phyloP scores from a whole-genome alignment of 2,797 vertebrate genomes.

The Mareca penelope region DNA sequence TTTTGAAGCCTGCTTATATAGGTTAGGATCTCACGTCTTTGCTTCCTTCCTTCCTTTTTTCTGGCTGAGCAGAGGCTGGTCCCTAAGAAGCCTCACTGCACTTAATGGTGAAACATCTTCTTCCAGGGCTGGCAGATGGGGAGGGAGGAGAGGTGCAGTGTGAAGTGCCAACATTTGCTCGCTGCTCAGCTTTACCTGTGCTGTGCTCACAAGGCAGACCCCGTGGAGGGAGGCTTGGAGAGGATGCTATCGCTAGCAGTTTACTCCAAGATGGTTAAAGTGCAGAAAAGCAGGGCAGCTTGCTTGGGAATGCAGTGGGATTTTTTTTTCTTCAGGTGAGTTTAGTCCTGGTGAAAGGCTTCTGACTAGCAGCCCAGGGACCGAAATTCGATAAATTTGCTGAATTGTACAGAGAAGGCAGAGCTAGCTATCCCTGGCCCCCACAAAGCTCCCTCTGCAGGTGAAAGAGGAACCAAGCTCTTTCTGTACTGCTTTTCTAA shows the following conservation, averaged over 20 bases:
- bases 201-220: not conserved
- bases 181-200: not conserved
- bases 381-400: not conserved
- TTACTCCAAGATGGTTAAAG: not conserved
- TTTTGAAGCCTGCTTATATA: not conserved
- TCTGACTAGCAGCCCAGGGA: not conserved
- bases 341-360: not conserved
- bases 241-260: not conserved
- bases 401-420: not conserved
- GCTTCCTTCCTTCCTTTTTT: not conserved
- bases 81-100: not conserved
- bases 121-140: not conserved
- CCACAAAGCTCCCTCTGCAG: constrained; percentile 30
- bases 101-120: not conserved
- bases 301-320: not conserved
- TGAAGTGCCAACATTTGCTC: not conserved
- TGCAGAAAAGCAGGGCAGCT: not conserved
- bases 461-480: not conserved
- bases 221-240: not conserved
- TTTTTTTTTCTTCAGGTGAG: not conserved
- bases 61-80: not conserved
- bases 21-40: not conserved
- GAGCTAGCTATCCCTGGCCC: not conserved
- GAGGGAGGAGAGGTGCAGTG: not conserved
- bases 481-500: not conserved